A percentile compares a stretch with the other conserved stretches of the same genome.
phyloP scores from a whole-genome alignment of 2,113 vertebrate species.

The Psittacus erithacus region DNA sequence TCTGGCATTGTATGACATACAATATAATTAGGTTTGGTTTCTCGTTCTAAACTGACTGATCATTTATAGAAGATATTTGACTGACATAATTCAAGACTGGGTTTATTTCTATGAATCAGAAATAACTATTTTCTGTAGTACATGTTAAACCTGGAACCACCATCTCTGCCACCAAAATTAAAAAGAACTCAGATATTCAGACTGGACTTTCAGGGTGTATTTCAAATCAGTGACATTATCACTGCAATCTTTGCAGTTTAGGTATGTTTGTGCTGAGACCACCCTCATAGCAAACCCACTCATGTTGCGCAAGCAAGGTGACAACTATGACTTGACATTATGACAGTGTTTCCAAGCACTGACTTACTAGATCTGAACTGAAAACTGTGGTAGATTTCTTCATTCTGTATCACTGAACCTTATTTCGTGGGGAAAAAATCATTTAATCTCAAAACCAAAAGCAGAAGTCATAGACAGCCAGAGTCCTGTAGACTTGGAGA shows the following conservation, averaged over 20 bases:
- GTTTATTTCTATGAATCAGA: not conserved
- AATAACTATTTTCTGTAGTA: not conserved
- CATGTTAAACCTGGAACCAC: not conserved
- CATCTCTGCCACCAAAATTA: not conserved
- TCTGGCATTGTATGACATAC: not conserved
- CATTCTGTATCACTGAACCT: not conserved
- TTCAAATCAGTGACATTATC: not conserved
- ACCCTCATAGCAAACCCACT: not conserved
- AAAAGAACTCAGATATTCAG: not conserved
- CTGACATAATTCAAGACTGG: not conserved
- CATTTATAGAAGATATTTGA: not conserved
- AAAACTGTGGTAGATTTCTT: not conserved
- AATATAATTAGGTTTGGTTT: not conserved
- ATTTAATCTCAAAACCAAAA: not conserved
- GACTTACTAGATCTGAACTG: not conserved
- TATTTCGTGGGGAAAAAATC: not conserved
- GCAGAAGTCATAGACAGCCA: not conserved
- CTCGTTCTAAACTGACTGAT: not conserved
- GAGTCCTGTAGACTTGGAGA: not conserved
- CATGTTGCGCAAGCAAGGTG: not conserved
- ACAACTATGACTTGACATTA: not conserved
- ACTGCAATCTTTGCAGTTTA: not conserved
- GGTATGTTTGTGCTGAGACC: not conserved
- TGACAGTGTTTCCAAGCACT: not conserved
- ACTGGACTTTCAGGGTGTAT: not conserved